Conservation (phyloP, 2,888 invertebrate species). For the Darwinula stevensoni region DNA sequence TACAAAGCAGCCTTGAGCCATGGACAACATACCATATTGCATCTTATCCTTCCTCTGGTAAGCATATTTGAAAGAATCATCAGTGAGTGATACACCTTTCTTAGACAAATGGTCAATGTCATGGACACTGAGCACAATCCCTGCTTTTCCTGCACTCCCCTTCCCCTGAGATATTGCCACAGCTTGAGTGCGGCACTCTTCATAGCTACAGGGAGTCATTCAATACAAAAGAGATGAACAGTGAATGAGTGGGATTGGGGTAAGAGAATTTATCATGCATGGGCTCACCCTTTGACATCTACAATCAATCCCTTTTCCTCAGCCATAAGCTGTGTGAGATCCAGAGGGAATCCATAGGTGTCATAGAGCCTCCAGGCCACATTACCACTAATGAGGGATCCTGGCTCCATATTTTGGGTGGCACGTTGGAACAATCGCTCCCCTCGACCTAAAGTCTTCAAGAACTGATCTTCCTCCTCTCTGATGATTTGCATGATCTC, state of each 20-base stretch:
- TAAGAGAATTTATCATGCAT: too few relatives aligned
- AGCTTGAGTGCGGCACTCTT: constrained; percentile 65
- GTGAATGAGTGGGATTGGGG: too few relatives aligned
- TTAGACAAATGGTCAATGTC: constrained; percentile 68
- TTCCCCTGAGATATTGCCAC: constrained; percentile 32
- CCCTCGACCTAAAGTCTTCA: constrained; percentile 77
- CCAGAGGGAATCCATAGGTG: constrained; percentile 95
- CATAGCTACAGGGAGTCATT: too few relatives aligned
- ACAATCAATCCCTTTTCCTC: constrained; percentile 73
- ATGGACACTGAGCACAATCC: constrained; percentile 73
- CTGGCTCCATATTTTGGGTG: constrained; percentile 36
- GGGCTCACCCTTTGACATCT: too few relatives aligned
- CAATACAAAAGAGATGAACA: too few relatives aligned
- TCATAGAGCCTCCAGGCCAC: constrained; percentile 96
- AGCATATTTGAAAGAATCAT: constrained; percentile 72
- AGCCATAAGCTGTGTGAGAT: constrained; percentile 87
- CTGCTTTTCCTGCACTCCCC: constrained; percentile 37
- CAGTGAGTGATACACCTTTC: constrained; percentile 39
- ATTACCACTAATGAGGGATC: constrained; percentile 26
- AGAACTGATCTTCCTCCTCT: constrained; percentile 89
- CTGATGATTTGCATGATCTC: constrained; percentile 76
- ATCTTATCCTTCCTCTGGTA: too few relatives aligned
- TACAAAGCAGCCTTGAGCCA: too few relatives aligned
- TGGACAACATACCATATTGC: too few relatives aligned
- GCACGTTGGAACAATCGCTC: constrained; percentile 67